Percentiles rank a stretch among this genome's conserved stretches.
Evolutionary conservation across 2,113 vertebrate species (phyloP).

Genomic region (Turdus rufiventris): DNA sequence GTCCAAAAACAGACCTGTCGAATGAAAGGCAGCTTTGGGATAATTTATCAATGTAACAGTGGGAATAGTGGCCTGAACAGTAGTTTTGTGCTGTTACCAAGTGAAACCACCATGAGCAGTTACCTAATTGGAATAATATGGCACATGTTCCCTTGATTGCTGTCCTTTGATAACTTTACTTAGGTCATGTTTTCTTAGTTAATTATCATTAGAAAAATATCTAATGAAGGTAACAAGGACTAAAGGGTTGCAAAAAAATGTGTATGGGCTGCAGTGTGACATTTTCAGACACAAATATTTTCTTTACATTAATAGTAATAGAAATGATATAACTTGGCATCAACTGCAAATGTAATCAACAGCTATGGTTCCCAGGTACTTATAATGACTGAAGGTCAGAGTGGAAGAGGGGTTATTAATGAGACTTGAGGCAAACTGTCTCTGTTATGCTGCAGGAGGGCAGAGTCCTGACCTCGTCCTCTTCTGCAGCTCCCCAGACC

Average conservation of each 20-base stretch:
- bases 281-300: slow-evolving; percentile 83
- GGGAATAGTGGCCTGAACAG: slow-evolving; percentile 72
- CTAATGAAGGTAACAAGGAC: slow-evolving; percentile 52
- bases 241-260: slow-evolving; percentile 46
- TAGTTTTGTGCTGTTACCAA: slow-evolving; percentile 72
- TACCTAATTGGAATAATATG: slow-evolving; percentile 81
- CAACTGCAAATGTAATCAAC: slow-evolving; percentile 76
- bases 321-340: slow-evolving; percentile 80
- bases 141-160: slow-evolving; percentile 66
- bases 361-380: slow-evolving; percentile 68
- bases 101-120: slow-evolving; percentile 69
- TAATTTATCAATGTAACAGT: slow-evolving; percentile 81
- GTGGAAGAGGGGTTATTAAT: slow-evolving; percentile 40
- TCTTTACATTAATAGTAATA: slow-evolving; percentile 83
- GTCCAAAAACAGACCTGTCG: slow-evolving; percentile 72
- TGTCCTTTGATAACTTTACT: slow-evolving; percentile 72
- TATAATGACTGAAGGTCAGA: slow-evolving; percentile 68
- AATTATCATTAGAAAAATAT: slow-evolving; percentile 77
- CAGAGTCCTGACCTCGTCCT: neutral
- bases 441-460: slow-evolving; percentile 19
- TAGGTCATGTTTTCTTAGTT: slow-evolving; percentile 72
- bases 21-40: slow-evolving; percentile 70
- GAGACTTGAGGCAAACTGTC: slow-evolving; percentile 29
- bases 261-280: slow-evolving; percentile 55
- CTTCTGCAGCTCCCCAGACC: neutral